Evolutionary conservation across 2,888 invertebrate genomes (phyloP).

Genomic region (Sarcophaga subvicina): DNA sequence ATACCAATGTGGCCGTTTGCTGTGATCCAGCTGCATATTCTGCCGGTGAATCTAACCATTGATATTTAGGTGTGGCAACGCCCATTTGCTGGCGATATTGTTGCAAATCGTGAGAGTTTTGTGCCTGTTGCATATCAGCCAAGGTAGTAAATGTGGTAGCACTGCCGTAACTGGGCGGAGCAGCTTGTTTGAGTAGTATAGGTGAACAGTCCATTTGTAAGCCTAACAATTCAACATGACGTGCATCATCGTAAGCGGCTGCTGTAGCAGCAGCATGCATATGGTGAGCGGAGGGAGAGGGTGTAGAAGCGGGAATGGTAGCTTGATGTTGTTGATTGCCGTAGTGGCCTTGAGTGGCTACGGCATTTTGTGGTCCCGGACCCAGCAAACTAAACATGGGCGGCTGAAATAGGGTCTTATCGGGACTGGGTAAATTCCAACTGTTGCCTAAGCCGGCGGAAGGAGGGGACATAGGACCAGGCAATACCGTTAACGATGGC

Average conservation of each 20-base stretch:
- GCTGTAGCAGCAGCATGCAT: constrained; percentile 70
- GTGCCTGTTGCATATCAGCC: constrained; percentile 82
- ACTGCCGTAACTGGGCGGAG: constrained; percentile 85
- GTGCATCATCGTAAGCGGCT: constrained; percentile 78
- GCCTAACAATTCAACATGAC: constrained; percentile 84
- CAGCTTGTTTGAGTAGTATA: constrained; percentile 85
- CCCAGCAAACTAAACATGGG: constrained; percentile 86
- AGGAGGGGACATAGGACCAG: constrained; percentile 83
- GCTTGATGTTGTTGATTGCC: constrained; percentile 77
- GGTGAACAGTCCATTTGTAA: constrained; percentile 85
- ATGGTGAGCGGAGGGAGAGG: constrained; percentile 79
- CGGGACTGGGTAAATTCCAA: constrained; percentile 88
- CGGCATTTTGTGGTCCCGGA: constrained; percentile 83
- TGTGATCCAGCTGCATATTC: constrained; percentile 82
- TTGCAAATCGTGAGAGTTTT: constrained; percentile 83
- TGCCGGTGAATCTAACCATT: constrained; percentile 84
- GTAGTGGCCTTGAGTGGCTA: constrained; percentile 83
- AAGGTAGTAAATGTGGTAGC: constrained; percentile 83
- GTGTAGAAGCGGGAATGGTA: constrained; percentile 77
- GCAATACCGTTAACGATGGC: constrained; percentile 80
- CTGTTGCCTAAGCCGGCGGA: constrained; percentile 85
- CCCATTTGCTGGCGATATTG: constrained; percentile 84
- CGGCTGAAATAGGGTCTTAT: constrained; percentile 86
- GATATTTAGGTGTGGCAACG: constrained; percentile 85
- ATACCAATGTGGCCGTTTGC: constrained; percentile 81